These are phyloP conservation scores for Thysanoteuthis rhombus DNA, from an alignment of 2,888 invertebrate genomes.

Conservation along the genomic window DNA sequence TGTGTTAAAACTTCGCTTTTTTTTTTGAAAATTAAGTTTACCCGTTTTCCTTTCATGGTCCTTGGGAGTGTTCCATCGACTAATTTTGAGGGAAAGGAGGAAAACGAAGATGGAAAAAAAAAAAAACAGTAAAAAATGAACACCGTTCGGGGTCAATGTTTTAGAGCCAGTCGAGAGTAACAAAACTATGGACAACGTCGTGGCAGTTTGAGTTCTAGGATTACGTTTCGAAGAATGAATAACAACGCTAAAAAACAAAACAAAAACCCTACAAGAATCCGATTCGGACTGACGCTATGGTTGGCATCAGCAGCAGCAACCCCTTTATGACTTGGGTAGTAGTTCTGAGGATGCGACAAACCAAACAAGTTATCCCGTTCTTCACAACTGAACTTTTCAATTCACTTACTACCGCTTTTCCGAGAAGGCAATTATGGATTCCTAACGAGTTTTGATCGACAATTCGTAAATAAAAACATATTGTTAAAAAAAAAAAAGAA, in stretches of 20 bases:
- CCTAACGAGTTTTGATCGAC: not conserved
- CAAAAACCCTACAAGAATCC: not conserved
- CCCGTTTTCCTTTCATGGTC: too few relatives aligned
- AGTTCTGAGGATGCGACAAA: not conserved
- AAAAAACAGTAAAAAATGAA: not conserved
- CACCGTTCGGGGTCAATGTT: not conserved
- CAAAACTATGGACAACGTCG: not conserved
- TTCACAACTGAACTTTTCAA: not conserved
- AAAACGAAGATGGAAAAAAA: not conserved
- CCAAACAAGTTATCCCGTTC: not conserved
- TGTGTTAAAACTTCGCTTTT: too few relatives aligned
- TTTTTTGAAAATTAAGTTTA: too few relatives aligned
- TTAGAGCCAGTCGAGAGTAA: not conserved
- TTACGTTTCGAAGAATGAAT: not conserved
- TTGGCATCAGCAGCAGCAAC: not conserved
- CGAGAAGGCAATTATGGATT: too few relatives aligned
- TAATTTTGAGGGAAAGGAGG: too few relatives aligned
- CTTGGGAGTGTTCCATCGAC: too few relatives aligned
- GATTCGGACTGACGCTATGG: not conserved
- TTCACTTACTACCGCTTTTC: too few relatives aligned
- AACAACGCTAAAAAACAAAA: not conserved
- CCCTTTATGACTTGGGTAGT: not conserved
- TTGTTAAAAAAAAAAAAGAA: not conserved
- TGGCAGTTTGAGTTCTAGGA: not conserved
- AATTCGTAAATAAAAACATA: too few relatives aligned